These are phyloP conservation scores for Eristalis arbustorum DNA, from an alignment of 2,888 invertebrate genomes.

Conservation along the genomic window DNA sequence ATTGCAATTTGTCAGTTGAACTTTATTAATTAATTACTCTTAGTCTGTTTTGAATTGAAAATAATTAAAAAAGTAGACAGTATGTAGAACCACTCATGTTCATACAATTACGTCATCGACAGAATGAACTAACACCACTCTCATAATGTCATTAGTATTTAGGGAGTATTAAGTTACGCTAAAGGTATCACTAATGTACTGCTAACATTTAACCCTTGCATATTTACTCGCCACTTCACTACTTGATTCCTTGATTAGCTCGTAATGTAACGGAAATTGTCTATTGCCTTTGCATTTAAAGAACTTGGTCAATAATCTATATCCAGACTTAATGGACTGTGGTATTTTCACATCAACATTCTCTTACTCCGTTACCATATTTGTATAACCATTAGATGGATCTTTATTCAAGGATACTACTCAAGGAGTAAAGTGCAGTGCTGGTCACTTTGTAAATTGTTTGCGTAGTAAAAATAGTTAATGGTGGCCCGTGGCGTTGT, in stretches of 20 bases:
- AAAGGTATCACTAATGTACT: not conserved
- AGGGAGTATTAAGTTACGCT: not conserved
- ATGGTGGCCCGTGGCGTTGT: too few species aligned
- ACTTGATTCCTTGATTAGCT: not conserved
- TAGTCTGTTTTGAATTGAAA: not conserved
- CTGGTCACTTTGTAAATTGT: too few species aligned
- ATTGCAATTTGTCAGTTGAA: not conserved
- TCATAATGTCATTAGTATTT: not conserved
- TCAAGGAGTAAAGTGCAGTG: too few species aligned
- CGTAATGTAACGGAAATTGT: not conserved
- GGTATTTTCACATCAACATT: not conserved
- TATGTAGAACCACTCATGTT: not conserved
- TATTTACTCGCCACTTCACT: slow-evolving; percentile 4
- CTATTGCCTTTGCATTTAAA: not conserved
- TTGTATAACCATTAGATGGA: too few species aligned
- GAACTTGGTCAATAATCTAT: slow-evolving; percentile 1
- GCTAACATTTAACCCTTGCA: not conserved
- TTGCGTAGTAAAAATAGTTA: too few species aligned
- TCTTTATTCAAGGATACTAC: too few species aligned
- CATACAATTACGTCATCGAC: not conserved
- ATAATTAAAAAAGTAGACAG: not conserved
- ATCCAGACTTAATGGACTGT: not conserved
- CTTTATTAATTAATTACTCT: not conserved
- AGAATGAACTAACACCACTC: not conserved
- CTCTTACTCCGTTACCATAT: not conserved